phyloP scores from a whole-genome alignment of 2,888 invertebrate genomes.

The Nysson spinosus region DNA sequence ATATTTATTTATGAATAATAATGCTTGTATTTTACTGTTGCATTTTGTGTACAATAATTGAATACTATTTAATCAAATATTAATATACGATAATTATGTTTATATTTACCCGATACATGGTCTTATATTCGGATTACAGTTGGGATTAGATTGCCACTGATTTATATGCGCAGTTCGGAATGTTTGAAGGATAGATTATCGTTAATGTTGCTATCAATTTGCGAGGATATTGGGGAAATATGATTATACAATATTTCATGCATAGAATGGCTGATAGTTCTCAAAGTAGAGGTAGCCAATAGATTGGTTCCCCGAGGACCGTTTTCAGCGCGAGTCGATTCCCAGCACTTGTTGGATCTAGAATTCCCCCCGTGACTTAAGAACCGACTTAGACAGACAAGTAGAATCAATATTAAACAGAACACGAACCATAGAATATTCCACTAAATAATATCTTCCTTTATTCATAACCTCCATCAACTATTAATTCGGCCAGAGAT shows the following conservation, averaged over 20 bases:
- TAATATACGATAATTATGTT: no score
- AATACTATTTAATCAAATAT: no score
- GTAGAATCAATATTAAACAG: conserved; percentile 20
- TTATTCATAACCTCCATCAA: no score
- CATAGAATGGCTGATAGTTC: conserved; percentile 10
- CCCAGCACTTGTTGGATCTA: conserved; percentile 74
- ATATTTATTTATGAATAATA: no score
- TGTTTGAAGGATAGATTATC: no score
- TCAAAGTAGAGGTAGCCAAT: conserved; percentile 20
- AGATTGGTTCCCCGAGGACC: conserved; percentile 41
- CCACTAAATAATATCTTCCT: no score
- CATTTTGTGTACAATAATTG: no score
- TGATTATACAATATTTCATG: conserved; percentile 33
- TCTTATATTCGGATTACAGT: neutral
- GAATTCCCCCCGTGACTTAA: conserved; percentile 57
- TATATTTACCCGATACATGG: no score
- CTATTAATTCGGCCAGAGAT: no score
- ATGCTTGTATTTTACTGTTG: no score
- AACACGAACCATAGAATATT: conserved; percentile 1
- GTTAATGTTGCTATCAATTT: conserved; percentile 27
- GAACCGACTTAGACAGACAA: conserved; percentile 33
- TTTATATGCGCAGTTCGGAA: no score
- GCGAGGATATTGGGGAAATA: conserved; percentile 23
- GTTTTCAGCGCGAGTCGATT: conserved; percentile 56
- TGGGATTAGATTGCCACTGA: no score